Percentiles rank a stretch among this genome's conserved stretches.
These are phyloP conservation scores for Coenobita brevimanus DNA, from an alignment of 1,140 invertebrate species.

Conservation along the genomic window DNA sequence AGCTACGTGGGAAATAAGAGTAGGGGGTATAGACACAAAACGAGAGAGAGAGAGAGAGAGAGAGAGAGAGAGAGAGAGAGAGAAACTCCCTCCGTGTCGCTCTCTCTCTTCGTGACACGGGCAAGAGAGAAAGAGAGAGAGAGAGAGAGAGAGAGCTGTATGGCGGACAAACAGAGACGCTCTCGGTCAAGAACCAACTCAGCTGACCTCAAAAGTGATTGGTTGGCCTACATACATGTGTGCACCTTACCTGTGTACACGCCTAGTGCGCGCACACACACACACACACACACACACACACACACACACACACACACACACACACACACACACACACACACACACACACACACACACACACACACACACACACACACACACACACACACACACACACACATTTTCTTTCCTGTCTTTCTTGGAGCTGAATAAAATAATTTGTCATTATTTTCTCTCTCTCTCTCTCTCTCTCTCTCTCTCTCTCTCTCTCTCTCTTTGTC, in stretches of 20 bases:
- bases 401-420: not conserved
- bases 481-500: not conserved
- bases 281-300: not conserved
- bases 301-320: not conserved
- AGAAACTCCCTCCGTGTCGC: too few relatives aligned
- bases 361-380: not conserved
- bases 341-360: not conserved
- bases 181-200: too few relatives aligned
- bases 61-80: slow-evolving; percentile 13
- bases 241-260: too few relatives aligned
- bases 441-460: not conserved
- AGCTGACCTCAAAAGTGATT: too few relatives aligned
- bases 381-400: not conserved
- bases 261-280: too few relatives aligned
- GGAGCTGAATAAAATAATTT: not conserved
- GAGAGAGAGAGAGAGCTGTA: too few relatives aligned
- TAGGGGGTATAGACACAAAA: not conserved
- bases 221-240: too few relatives aligned
- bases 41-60: not conserved
- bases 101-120: too few relatives aligned
- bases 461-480: not conserved
- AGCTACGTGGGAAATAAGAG: too few relatives aligned
- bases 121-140: not conserved
- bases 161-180: too few relatives aligned
- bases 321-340: not conserved